Base-by-base conservation (phyloP, 2,888 invertebrate genomes). In the Acleris laterana region DNA sequence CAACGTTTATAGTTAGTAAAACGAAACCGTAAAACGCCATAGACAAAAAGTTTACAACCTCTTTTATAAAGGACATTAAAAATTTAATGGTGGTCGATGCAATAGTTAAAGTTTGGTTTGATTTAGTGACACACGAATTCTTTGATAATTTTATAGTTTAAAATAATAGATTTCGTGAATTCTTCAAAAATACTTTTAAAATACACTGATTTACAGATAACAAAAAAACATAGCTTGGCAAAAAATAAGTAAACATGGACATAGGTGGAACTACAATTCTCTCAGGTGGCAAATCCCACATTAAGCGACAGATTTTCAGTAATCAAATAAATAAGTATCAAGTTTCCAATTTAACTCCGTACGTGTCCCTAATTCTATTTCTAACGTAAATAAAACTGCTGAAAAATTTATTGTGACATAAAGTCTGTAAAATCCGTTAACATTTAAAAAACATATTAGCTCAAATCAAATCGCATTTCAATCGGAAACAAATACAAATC, bases 21-120 rank as follows among this genome's bases (percentile, higher is more conserved):
- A 62, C 49, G 32, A 57, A 53, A 53, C 62, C 49, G 19, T 59
- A 49, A 58, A 50, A 70, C 69, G 71, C 63, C 68, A 72, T 71
- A 69, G 68, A 69, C 68, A 63, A 70, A 75, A 72, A 74, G 70
- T 67, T 76, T 73, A 76, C 69, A 70, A 71, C 70, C 62, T 69
- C 38, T 66, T 62, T 62, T 66, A 48, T 71, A 70, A 60, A 70
- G 63, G 70, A 72, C 74, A 70, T 74, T 75, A 75, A 76, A 76
- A 71, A 44, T 73, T 77, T 77, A 70, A 77, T 74, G 70, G 64
- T 55, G 50, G 38, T 70, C 69, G 56, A 69, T 69, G 68, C 67
- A 69, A 63, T 55, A 68, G 60, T 69, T 71, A 68, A 71, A 70
- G 68, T 66, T 63, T 60, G 46, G 52, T 71, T 71, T 72, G 72